phyloP scores from a whole-genome alignment of 2,797 vertebrate species.

The Pelochelys cantorii region DNA sequence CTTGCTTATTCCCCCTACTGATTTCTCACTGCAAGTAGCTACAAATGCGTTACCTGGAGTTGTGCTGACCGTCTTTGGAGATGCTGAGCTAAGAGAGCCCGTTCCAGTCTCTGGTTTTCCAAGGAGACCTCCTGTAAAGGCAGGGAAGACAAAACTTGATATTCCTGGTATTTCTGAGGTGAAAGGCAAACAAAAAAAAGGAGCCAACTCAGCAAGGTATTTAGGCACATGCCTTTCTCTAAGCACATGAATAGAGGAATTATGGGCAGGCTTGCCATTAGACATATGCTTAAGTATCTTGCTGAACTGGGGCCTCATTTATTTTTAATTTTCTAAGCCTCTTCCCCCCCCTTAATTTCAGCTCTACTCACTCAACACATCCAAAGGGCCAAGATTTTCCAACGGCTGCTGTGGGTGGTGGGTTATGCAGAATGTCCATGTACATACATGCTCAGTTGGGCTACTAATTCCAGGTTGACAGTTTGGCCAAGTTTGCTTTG shows the following conservation, averaged over 20 bases:
- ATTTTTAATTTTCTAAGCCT: neutral
- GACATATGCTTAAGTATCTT: neutral
- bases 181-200: neutral
- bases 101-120: neutral
- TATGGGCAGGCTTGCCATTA: neutral
- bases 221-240: neutral
- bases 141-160: fast-evolving
- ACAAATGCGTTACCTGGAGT: neutral
- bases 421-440: neutral
- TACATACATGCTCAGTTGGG: neutral
- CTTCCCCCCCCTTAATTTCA: neutral
- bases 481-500: neutral
- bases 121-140: neutral
- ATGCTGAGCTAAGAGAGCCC: neutral
- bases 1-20: neutral
- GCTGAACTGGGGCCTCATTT: neutral
- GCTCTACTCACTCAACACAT: neutral
- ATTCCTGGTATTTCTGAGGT: neutral
- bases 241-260: neutral
- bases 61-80: neutral
- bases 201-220: fast-evolving
- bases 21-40: neutral
- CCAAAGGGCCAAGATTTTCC: neutral
- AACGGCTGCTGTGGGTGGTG: neutral
- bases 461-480: neutral